These are phyloP conservation scores for Teleiodes luculella DNA, from an alignment of 2,888 invertebrate species.

Conservation along the genomic window DNA sequence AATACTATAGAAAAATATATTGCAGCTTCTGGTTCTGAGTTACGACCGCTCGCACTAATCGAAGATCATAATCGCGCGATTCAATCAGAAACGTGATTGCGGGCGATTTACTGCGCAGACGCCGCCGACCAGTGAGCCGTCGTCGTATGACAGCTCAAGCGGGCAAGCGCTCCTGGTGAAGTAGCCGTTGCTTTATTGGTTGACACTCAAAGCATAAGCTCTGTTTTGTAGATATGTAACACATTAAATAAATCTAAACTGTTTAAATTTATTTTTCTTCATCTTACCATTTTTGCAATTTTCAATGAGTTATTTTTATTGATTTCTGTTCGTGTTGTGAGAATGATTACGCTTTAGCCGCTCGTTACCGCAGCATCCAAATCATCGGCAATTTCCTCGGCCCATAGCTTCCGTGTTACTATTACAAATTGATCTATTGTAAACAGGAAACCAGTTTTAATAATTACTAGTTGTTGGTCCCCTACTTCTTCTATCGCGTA, in stretches of 20 bases:
- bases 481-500: too few relatives aligned
- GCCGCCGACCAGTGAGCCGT: not conserved
- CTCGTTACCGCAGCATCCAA: not conserved
- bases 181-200: too few relatives aligned
- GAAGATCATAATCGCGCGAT: constrained; percentile 66
- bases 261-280: too few relatives aligned
- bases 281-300: too few relatives aligned
- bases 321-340: too few relatives aligned
- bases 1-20: not conserved
- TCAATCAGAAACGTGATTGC: constrained; percentile 69
- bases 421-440: not conserved
- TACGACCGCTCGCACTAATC: constrained; percentile 46
- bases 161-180: too few relatives aligned
- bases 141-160: not conserved
- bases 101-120: constrained; percentile 43
- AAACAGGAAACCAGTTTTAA: not conserved
- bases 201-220: too few relatives aligned
- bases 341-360: too few relatives aligned
- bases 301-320: too few relatives aligned
- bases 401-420: not conserved
- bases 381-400: not conserved
- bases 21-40: constrained; percentile 25
- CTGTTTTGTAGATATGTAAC: too few relatives aligned
- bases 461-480: too few relatives aligned
- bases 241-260: too few relatives aligned